Conservation (phyloP, 2,888 invertebrate species). For the Cantharis flavilabris region DNA sequence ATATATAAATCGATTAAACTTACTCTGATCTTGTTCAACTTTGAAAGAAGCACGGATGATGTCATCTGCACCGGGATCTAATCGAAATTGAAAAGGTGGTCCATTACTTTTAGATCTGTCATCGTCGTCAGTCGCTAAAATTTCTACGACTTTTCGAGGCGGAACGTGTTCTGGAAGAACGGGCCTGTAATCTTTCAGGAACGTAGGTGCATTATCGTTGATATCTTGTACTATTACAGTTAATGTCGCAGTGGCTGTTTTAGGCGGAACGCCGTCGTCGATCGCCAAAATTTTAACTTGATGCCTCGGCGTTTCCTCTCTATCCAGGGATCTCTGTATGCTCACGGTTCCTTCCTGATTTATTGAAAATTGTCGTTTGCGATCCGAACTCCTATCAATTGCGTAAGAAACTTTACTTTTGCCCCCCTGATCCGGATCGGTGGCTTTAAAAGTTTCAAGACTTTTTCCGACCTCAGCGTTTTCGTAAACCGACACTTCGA, state of each 20-base stretch:
- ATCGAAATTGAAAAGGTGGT: slow-evolving; percentile 92
- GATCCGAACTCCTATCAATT: slow-evolving; percentile 89
- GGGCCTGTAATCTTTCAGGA: slow-evolving; percentile 89
- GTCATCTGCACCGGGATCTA: slow-evolving; percentile 93
- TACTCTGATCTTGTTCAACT: slow-evolving; percentile 95
- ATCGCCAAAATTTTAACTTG: slow-evolving; percentile 95
- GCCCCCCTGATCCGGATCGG: slow-evolving; percentile 94
- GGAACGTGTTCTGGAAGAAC: slow-evolving; percentile 92
- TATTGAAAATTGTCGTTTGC: slow-evolving; percentile 91
- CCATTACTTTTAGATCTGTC: slow-evolving; percentile 94
- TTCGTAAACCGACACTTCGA: slow-evolving; percentile 89
- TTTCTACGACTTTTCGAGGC: slow-evolving; percentile 89
- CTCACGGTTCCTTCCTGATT: slow-evolving; percentile 94
- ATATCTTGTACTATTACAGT: slow-evolving; percentile 95
- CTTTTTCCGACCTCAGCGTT: slow-evolving; percentile 90
- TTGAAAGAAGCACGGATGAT: slow-evolving; percentile 92
- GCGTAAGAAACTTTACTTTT: slow-evolving; percentile 90
- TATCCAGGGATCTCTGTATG: slow-evolving; percentile 88
- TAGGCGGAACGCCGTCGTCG: slow-evolving; percentile 91
- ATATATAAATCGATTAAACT: slow-evolving; percentile 49
- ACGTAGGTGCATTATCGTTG: slow-evolving; percentile 93
- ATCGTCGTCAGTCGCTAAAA: slow-evolving; percentile 91
- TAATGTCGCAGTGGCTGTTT: slow-evolving; percentile 90
- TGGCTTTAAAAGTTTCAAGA: slow-evolving; percentile 92
- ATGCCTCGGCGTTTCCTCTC: slow-evolving; percentile 94